These are phyloP conservation scores for Drosophila nasuta DNA, from an alignment of 1,140 invertebrate genomes.

Conservation along the genomic window DNA sequence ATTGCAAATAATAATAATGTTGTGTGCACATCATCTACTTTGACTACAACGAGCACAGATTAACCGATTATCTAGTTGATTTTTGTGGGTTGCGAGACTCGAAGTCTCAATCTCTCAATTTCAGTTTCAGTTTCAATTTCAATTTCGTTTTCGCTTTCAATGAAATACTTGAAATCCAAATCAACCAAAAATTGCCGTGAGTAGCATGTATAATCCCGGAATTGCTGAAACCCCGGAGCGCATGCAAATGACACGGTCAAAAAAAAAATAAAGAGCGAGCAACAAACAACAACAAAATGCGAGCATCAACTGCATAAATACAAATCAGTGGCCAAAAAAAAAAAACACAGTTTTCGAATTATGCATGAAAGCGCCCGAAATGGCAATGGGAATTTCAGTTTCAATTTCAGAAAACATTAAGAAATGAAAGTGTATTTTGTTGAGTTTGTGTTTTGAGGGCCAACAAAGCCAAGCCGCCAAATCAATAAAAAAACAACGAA, in stretches of 20 bases:
- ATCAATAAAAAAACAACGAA: background rate
- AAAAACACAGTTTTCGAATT: slow-evolving; percentile 20
- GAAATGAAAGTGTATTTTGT: slow-evolving; percentile 34
- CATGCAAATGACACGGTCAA: slow-evolving; percentile 46
- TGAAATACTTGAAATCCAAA: slow-evolving; percentile 14
- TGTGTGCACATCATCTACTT: slow-evolving; percentile 5
- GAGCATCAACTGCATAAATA: slow-evolving; percentile 37
- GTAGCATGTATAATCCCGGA: slow-evolving; percentile 46
- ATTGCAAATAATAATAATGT: slow-evolving; percentile 18
- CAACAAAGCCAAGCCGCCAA: background rate
- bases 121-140: slow-evolving; percentile 10
- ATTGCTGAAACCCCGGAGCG: slow-evolving; percentile 28
- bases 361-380: slow-evolving; percentile 42
- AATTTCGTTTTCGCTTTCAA: slow-evolving; percentile 51
- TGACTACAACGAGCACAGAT: slow-evolving; percentile 13
- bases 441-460: too few relatives aligned
- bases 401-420: slow-evolving; percentile 26
- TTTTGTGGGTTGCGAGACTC: background rate
- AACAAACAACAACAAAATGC: slow-evolving; percentile 18
- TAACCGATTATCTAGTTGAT: slow-evolving; percentile 15
- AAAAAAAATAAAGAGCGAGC: slow-evolving; percentile 20
- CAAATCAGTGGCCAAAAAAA: slow-evolving; percentile 23
- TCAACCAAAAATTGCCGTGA: slow-evolving; percentile 22
- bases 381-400: slow-evolving; percentile 37
- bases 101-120: too few relatives aligned